Conservation (phyloP, 2,113 vertebrate genomes). For the Myotis brandtii region DNA sequence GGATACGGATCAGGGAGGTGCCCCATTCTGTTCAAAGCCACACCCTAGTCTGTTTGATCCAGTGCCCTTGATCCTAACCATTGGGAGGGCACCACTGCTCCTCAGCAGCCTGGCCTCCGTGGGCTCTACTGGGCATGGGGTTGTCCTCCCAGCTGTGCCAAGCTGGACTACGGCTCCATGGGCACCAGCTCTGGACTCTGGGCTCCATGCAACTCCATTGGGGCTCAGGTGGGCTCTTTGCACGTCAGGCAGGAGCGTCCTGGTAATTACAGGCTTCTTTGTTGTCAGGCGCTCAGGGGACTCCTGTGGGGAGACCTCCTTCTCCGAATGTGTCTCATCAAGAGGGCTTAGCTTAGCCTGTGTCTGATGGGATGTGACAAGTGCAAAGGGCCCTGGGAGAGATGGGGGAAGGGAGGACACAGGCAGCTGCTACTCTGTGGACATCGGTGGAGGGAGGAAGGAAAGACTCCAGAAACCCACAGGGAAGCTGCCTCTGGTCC, state of each 20-base stretch:
- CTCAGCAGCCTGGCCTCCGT: not conserved
- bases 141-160: not conserved
- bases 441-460: not conserved
- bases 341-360: not conserved
- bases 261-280: not conserved
- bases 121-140: accelerated
- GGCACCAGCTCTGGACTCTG: not conserved
- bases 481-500: not conserved
- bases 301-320: not conserved
- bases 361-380: not conserved
- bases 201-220: not conserved
- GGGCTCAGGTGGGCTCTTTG: not conserved
- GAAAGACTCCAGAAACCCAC: not conserved
- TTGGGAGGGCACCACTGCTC: not conserved
- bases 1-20: not conserved
- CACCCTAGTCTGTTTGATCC: accelerated
- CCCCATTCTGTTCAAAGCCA: not conserved
- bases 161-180: not conserved
- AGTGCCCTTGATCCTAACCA: not conserved
- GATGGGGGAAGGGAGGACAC: not conserved
- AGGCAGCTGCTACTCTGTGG: not conserved
- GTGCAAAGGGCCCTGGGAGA: not conserved
- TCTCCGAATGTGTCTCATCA: not conserved
- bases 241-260: not conserved
- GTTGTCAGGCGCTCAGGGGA: not conserved